These are phyloP conservation scores for Falcaria lacertinaria DNA, from an alignment of 2,888 invertebrate species.

Conservation along the genomic window DNA sequence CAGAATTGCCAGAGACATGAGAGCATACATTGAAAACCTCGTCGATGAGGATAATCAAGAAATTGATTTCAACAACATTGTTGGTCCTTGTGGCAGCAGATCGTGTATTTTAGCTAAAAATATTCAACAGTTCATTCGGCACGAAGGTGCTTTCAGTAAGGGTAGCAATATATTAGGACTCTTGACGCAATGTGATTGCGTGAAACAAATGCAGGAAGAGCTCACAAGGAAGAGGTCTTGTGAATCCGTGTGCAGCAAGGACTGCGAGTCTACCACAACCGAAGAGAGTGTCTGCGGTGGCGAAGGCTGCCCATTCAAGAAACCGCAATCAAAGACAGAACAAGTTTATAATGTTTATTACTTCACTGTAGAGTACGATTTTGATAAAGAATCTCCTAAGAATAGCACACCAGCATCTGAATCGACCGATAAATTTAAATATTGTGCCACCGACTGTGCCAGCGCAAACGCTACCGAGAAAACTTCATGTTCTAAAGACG, in stretches of 20 bases:
- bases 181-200: constrained; percentile 66
- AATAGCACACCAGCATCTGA: constrained; percentile 19
- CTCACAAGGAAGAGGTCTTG: constrained; percentile 42
- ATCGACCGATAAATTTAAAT: constrained; percentile 31
- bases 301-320: constrained; percentile 42
- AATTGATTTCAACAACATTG: constrained; percentile 50
- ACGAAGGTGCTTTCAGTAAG: constrained; percentile 51
- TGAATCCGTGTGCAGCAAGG: constrained; percentile 42
- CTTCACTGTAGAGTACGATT: constrained; percentile 61
- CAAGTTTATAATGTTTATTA: constrained; percentile 59
- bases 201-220: constrained; percentile 54
- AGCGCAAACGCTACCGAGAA: constrained; percentile 35
- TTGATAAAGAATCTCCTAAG: constrained; percentile 25
- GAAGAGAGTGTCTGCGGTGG: constrained; percentile 43
- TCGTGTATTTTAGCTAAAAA: constrained; percentile 58
- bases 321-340: constrained; percentile 12
- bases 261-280: constrained; percentile 43
- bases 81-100: constrained; percentile 70
- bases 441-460: constrained; percentile 51
- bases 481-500: constrained; percentile 47
- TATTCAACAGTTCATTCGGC: constrained; percentile 59
- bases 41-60: constrained; percentile 60
- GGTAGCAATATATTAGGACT: constrained; percentile 44
- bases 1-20: constrained; percentile 61
- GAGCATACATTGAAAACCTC: constrained; percentile 61